These are phyloP conservation scores for Crossocerus cetratus DNA, from an alignment of 2,888 invertebrate species.

Conservation along the genomic window DNA sequence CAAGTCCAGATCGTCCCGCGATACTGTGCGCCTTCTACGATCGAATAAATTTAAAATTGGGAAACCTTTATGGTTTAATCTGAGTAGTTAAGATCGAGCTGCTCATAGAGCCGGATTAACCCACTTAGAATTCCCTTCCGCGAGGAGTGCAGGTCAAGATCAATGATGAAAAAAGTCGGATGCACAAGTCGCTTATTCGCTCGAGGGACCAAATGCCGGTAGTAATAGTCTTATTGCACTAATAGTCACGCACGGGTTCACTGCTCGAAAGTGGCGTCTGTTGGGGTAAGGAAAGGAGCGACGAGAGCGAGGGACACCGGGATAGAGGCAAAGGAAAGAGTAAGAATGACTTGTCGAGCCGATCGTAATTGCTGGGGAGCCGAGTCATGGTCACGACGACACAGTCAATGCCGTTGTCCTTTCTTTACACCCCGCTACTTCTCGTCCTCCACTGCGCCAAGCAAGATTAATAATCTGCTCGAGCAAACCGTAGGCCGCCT, in stretches of 20 bases:
- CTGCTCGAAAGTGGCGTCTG: conserved; percentile 26
- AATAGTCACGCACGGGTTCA: conserved; percentile 49
- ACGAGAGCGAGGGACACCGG: conserved; percentile 5
- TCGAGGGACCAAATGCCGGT: not conserved
- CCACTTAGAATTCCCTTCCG: conserved; percentile 10
- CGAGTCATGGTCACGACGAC: conserved; percentile 57
- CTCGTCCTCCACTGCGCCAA: conserved; percentile 14
- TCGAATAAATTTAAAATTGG: too few species aligned
- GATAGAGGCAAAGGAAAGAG: conserved; percentile 7
- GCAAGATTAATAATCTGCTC: conserved; percentile 12
- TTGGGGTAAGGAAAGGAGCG: not conserved
- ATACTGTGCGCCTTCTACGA: too few species aligned
- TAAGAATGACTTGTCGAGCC: conserved; percentile 40
- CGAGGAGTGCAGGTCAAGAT: conserved; percentile 43
- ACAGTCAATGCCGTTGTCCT: conserved; percentile 51
- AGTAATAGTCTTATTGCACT: conserved; percentile 24
- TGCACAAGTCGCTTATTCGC: too few species aligned
- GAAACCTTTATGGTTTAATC: too few species aligned
- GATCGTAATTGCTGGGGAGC: conserved; percentile 57
- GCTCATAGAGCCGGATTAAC: too few species aligned
- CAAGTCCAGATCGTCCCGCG: too few species aligned
- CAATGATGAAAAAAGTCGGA: conserved; percentile 37
- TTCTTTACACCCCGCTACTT: conserved; percentile 21
- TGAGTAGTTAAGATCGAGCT: too few species aligned
- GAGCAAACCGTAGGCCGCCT: not conserved